These are phyloP conservation scores for Nysson spinosus DNA, from an alignment of 2,888 invertebrate species.

Conservation along the genomic window DNA sequence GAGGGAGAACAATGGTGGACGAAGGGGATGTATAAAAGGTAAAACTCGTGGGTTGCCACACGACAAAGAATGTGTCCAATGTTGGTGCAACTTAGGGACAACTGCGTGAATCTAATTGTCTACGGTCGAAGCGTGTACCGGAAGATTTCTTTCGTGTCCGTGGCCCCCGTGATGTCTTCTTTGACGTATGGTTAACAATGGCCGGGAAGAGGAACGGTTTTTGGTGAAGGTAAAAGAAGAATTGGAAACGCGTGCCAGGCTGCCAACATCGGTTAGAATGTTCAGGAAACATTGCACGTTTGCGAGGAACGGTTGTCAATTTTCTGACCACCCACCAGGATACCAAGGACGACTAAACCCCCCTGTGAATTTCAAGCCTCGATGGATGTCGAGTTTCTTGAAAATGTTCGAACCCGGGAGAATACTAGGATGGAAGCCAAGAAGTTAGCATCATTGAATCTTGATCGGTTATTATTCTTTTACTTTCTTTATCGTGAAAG, in stretches of 20 bases:
- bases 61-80: conserved; percentile 51
- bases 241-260: conserved; percentile 50
- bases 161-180: conserved; percentile 59
- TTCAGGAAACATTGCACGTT: conserved; percentile 32
- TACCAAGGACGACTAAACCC: background rate
- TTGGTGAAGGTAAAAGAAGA: conserved; percentile 6
- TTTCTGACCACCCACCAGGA: conserved; percentile 29
- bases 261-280: background rate
- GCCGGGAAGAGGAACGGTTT: conserved; percentile 1
- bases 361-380: conserved; percentile 26
- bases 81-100: conserved; percentile 68
- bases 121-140: conserved; percentile 36
- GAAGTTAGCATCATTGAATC: conserved; percentile 6
- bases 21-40: conserved; percentile 10
- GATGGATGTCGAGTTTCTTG: conserved; percentile 4
- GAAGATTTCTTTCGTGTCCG: conserved; percentile 28
- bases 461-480: too few species aligned
- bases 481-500: too few species aligned
- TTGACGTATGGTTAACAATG: conserved; percentile 31
- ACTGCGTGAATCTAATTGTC: conserved; percentile 69
- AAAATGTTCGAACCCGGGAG: background rate
- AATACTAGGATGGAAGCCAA: conserved; percentile 14
- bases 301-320: conserved; percentile 27
- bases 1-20: conserved; percentile 22
- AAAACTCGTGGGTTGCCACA: conserved; percentile 24